Evolutionary conservation across 2,797 vertebrate genomes (phyloP), one percentile per base, ranked within the genome.

Genomic region (Sparus aurata): DNA sequence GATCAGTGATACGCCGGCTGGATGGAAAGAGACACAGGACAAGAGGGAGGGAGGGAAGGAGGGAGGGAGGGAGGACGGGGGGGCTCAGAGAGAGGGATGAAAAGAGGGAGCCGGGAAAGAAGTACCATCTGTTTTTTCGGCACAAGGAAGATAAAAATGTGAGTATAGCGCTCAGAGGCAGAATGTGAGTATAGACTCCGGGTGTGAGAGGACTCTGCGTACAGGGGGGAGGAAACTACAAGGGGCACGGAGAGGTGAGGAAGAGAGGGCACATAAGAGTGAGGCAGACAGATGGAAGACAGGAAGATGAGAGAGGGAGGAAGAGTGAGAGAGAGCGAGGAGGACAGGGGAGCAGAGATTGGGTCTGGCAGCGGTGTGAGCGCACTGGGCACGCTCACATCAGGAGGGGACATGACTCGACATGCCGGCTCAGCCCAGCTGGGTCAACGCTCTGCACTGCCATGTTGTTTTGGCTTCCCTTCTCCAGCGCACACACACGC

Each of bases 391-490:
- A 91, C 88, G 49, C 87, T 89, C 88, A 89, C 93, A 93, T 94
- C 92, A 91, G 93, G 93, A 92, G 92, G 92, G 92, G 91, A 94
- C 92, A 93, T 93, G 94, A 94, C 93, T 94, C 92, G 85, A 94
- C 93, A 94, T 87, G 91, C 87, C 80, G 90, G 88, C 91, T 91
- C 92, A 82, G 91, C 92, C 93, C 93, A 94, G 93, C 93, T 94
- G 94, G 94, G 94, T 94, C 93, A 94, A 92, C 50, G 91, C 89
- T 87, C 87, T 61, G 78, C 81, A 68, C 87, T 91, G 92, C 92
- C 92, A 92, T 91, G 94, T 93, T 93, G 91, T 92, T 91, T 89
- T 92, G 94, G 94, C 92, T 87, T 76, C 45, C 3, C 68, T 55
- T 71, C 85, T 46, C 75, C 79, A 62, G 58, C 80, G 78, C 52